Base-by-base conservation (phyloP, 2,888 invertebrate genomes). In the Polietes domitor region DNA sequence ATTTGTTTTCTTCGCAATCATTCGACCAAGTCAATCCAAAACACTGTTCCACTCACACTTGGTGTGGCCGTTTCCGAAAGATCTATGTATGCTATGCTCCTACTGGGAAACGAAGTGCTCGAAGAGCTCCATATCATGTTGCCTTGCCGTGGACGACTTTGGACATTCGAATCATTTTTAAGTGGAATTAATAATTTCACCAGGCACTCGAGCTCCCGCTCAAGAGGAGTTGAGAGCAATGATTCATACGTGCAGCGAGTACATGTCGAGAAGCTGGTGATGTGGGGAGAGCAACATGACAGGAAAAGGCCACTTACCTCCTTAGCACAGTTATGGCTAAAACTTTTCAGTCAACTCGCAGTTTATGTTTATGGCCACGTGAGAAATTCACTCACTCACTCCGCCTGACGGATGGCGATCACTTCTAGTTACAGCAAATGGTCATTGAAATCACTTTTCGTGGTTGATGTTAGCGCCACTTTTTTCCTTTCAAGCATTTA, bases 281-380 rank as follows among this genome's bases (percentile, higher is more conserved):
- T 21, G 43, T 68, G 58, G 58, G 58, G 12, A 58, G 19, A 1
- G 26, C 9, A 83, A 81, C 75, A 86, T 83, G 86, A 86, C 87
- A 87, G 87, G 86, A 86, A 87, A 85, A 86, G 81, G 86, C 86
- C 87, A 87, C 87, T 87, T 87, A 82, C 83, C 85, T 86, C 84
- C 81, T 85, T 70, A 43, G 43, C 77, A 41, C 76, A 81, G 41
- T 68, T 78, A 68, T 58, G 43, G 68, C 43, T 24, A 19, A 65
- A 65, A 65, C 17, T 63, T 63, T 63, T 17, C 7, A n/a, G 17
- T 17, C 17, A 17, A 41, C 65, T 65, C n/a, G n/a, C n/a, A n/a
- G n/a, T n/a, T n/a, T n/a, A n/a, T n/a, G n/a, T n/a, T n/a, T 19
- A 32, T 37, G 24, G 24, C 1, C 26, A 2, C 26, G 37, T 68